These are phyloP conservation scores for Stegana nigrithorax DNA, from an alignment of 2,888 invertebrate genomes.

Conservation along the genomic window DNA sequence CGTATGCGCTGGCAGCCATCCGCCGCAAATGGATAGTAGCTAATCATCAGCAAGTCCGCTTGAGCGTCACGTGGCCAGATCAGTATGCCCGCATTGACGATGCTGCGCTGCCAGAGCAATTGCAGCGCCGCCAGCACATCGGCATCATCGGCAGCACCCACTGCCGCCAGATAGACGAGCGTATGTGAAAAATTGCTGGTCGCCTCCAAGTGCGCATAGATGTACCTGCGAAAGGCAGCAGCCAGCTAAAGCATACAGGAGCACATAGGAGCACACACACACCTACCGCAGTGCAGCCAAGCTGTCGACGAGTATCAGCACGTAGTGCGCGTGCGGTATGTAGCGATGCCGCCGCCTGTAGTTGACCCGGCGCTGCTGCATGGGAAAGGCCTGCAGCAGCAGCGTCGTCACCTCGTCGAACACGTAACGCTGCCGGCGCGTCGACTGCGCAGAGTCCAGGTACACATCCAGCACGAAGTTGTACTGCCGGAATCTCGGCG, in stretches of 20 bases:
- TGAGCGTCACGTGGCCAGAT: background rate
- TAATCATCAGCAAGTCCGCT: slow-evolving; percentile 41
- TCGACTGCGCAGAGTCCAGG: slow-evolving; percentile 21
- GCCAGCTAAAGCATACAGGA: background rate
- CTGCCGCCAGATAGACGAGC: slow-evolving; percentile 40
- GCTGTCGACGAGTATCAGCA: slow-evolving; percentile 44
- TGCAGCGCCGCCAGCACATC: slow-evolving; percentile 36
- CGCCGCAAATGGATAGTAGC: slow-evolving; percentile 50
- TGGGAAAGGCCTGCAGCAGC: slow-evolving; percentile 27
- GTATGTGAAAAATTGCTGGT: slow-evolving; percentile 47
- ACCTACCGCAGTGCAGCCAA: slow-evolving; percentile 31
- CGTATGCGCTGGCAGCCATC: slow-evolving; percentile 38
- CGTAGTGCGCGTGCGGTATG: slow-evolving; percentile 38
- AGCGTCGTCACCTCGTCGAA: slow-evolving; percentile 29
- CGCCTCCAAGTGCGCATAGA: slow-evolving; percentile 33
- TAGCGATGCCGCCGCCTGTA: slow-evolving; percentile 32
- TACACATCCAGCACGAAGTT: slow-evolving; percentile 35
- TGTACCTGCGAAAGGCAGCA: background rate
- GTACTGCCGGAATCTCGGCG: slow-evolving; percentile 2
- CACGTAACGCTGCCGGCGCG: background rate
- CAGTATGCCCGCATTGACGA: slow-evolving; percentile 45
- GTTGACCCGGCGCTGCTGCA: slow-evolving; percentile 25
- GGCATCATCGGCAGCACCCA: slow-evolving; percentile 20
- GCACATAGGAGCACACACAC: background rate
- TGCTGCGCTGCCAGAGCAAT: slow-evolving; percentile 45